phyloP scores from a whole-genome alignment of 2,888 invertebrate species.

The Pyrrhia umbra region DNA sequence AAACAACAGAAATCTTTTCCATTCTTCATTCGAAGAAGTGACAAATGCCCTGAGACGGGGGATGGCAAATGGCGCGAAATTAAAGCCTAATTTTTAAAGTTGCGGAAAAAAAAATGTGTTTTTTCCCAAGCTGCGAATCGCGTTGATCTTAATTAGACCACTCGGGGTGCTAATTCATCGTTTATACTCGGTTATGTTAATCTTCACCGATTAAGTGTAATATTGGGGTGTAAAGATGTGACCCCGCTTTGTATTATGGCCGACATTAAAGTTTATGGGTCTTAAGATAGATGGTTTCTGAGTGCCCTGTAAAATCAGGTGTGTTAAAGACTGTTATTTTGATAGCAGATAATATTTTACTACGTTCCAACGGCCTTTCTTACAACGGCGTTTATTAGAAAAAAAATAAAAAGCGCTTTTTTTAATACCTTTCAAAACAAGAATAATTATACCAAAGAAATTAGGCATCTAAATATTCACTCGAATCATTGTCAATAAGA shows the following conservation, averaged over 20 bases:
- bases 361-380: slow-evolving; percentile 18
- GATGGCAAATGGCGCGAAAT: slow-evolving; percentile 70
- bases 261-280: slow-evolving; percentile 58
- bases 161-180: slow-evolving; percentile 64
- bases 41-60: slow-evolving; percentile 67
- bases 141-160: slow-evolving; percentile 64
- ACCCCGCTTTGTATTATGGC: slow-evolving; percentile 59
- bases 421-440: too few relatives aligned
- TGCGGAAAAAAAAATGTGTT: slow-evolving; percentile 38
- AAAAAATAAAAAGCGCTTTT: too few relatives aligned
- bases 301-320: slow-evolving; percentile 56
- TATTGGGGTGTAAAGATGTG: slow-evolving; percentile 61
- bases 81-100: slow-evolving; percentile 69
- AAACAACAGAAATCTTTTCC: slow-evolving; percentile 68
- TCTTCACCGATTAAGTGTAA: slow-evolving; percentile 60
- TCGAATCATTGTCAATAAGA: too few relatives aligned
- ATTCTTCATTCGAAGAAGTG: slow-evolving; percentile 69
- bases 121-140: slow-evolving; percentile 41
- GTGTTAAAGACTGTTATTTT: slow-evolving; percentile 51
- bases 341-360: slow-evolving; percentile 43
- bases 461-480: too few relatives aligned
- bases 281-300: slow-evolving; percentile 49
- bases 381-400: too few relatives aligned
- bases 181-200: slow-evolving; percentile 65
- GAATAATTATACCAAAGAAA: too few relatives aligned